phyloP scores from a whole-genome alignment of 2,797 vertebrate species.

The Chaenodraco wilsoni region DNA sequence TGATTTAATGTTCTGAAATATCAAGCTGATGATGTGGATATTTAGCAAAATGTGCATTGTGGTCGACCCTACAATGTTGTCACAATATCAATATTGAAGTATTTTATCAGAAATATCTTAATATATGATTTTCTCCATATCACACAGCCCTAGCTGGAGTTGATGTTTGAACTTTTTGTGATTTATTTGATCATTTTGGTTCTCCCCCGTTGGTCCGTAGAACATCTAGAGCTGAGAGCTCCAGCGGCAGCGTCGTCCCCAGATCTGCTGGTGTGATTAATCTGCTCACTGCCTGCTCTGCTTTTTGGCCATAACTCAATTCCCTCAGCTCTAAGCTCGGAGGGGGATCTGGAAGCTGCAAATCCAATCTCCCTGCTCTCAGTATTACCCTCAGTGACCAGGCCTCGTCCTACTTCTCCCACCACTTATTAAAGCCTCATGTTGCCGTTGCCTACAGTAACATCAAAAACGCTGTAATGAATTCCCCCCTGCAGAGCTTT shows the following conservation, averaged over 20 bases:
- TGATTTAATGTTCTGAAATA: no score
- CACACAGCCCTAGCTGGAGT: not conserved
- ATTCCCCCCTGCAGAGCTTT: slow-evolving; percentile 15
- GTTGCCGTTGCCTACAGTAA: slow-evolving; percentile 26
- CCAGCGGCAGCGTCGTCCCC: slow-evolving; percentile 19
- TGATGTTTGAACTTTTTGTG: not conserved
- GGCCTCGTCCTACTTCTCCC: slow-evolving; percentile 57
- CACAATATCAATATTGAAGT: no score
- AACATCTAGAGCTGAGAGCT: not conserved
- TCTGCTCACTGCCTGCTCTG: slow-evolving; percentile 57
- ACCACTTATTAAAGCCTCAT: slow-evolving; percentile 38
- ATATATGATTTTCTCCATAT: no score
- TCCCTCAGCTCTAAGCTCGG: slow-evolving; percentile 57
- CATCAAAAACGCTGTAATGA: slow-evolving; percentile 15
- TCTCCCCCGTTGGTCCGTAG: slow-evolving; percentile 10
- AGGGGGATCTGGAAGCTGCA: slow-evolving; percentile 65
- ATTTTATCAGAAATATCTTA: no score
- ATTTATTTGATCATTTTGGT: slow-evolving; percentile 17
- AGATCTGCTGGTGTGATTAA: slow-evolving; percentile 59
- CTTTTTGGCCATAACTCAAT: slow-evolving; percentile 70
- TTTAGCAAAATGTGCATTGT: no score
- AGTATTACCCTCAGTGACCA: slow-evolving; percentile 42
- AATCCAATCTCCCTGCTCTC: slow-evolving; percentile 59
- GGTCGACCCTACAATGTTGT: no score
- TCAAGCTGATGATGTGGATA: no score